A percentile compares a stretch with the other conserved stretches of the same genome.
Conservation (phyloP, 2,888 invertebrate genomes). For the Podabrus alpinus region DNA sequence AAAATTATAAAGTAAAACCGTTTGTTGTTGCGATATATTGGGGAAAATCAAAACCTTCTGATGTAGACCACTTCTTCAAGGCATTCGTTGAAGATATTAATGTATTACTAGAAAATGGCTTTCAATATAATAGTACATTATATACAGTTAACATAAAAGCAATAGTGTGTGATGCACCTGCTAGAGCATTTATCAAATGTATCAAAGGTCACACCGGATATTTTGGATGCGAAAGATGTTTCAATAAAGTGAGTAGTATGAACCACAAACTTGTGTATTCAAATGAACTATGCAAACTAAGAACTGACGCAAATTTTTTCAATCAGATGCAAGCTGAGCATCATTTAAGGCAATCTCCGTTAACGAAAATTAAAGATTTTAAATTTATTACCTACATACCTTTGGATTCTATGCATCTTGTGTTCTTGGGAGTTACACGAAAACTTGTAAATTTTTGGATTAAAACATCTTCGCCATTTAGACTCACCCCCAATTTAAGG, state of each 20-base stretch:
- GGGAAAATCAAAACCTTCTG: too few species aligned
- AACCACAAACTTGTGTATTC: conserved; percentile 1
- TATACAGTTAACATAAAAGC: not conserved
- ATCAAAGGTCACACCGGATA: conserved; percentile 20
- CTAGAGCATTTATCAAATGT: conserved; percentile 19
- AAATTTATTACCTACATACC: too few species aligned
- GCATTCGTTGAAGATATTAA: not conserved
- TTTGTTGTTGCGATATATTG: too few species aligned
- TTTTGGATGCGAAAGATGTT: conserved; percentile 18
- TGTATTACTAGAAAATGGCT: not conserved
- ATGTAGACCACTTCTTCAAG: too few species aligned
- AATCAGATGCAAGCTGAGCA: conserved; percentile 11
- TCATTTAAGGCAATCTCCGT: conserved; percentile 8
- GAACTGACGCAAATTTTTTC: conserved; percentile 14
- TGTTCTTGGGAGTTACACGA: conserved; percentile 19
- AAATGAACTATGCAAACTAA: not conserved
- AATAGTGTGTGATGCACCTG: conserved; percentile 6
- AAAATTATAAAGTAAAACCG: too few species aligned
- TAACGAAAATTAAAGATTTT: conserved; percentile 3
- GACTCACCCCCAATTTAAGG: not conserved
- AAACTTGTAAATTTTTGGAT: conserved; percentile 7
- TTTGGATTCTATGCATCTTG: conserved; percentile 23
- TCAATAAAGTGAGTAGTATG: conserved; percentile 2
- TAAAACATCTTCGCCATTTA: too few species aligned
- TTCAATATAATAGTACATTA: not conserved